phyloP scores from a whole-genome alignment of 2,888 invertebrate genomes.

The Saturnia pavonia region DNA sequence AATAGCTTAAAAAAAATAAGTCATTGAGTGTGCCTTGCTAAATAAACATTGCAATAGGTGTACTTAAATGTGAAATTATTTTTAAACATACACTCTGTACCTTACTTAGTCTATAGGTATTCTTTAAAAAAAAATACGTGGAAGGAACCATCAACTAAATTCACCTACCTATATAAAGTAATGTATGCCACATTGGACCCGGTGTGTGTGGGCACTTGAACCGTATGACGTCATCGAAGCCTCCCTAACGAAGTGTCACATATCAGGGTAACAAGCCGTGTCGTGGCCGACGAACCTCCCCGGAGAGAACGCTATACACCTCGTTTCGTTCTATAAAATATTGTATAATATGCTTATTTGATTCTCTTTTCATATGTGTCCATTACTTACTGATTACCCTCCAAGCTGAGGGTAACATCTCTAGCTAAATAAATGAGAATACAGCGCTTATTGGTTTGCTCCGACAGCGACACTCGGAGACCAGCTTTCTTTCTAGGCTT shows the following conservation, averaged over 20 bases:
- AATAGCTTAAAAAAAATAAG: too few relatives aligned
- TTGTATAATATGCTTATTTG: not conserved
- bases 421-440: not conserved
- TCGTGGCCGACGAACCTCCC: slow-evolving; percentile 28
- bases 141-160: not conserved
- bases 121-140: not conserved
- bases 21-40: too few relatives aligned
- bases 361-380: not conserved
- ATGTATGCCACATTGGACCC: not conserved
- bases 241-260: slow-evolving; percentile 53
- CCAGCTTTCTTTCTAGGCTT: too few relatives aligned
- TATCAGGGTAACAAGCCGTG: slow-evolving; percentile 53
- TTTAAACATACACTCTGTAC: not conserved
- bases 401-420: not conserved
- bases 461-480: too few relatives aligned
- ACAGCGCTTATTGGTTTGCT: not conserved
- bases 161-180: not conserved
- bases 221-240: slow-evolving; percentile 62
- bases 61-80: not conserved
- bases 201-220: slow-evolving; percentile 33
- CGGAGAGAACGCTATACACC: not conserved
- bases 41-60: too few relatives aligned
- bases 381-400: not conserved
- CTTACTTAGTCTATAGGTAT: too few relatives aligned
- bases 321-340: not conserved